A percentile compares a stretch with the other conserved stretches of the same genome.
Conservation (phyloP, 2,113 vertebrate species). For the Platysternon megacephalum region DNA sequence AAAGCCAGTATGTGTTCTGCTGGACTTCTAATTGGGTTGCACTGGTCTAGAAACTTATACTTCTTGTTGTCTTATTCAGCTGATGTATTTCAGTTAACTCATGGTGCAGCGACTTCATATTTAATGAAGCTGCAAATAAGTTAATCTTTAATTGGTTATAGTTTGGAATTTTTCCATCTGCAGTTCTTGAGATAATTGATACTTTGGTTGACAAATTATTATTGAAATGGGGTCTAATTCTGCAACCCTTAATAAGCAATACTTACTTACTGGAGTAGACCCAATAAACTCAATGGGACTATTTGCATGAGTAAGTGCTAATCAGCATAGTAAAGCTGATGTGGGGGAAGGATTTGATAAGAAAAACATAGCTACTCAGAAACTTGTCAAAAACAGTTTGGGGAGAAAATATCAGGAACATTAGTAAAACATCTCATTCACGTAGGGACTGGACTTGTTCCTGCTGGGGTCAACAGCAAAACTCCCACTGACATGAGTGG, state of each 20-base stretch:
- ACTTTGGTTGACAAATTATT: neutral
- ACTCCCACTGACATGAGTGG: neutral
- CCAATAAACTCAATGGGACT: neutral
- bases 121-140: neutral
- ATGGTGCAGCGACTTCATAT: neutral
- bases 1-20: rapidly evolving
- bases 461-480: neutral
- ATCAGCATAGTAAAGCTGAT: neutral
- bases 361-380: neutral
- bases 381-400: neutral
- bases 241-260: neutral
- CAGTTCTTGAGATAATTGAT: neutral
- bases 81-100: neutral
- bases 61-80: neutral
- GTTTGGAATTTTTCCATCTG: neutral
- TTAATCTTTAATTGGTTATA: neutral
- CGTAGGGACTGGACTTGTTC: neutral
- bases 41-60: neutral
- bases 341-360: neutral
- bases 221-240: neutral
- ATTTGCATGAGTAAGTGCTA: neutral
- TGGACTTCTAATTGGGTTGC: neutral
- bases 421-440: neutral
- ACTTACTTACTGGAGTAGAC: neutral
- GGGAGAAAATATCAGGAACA: neutral